Percentiles rank a stretch among this genome's conserved stretches.
phyloP scores from a whole-genome alignment of 2,888 invertebrate genomes.

The Drosophila flavopinicola region DNA sequence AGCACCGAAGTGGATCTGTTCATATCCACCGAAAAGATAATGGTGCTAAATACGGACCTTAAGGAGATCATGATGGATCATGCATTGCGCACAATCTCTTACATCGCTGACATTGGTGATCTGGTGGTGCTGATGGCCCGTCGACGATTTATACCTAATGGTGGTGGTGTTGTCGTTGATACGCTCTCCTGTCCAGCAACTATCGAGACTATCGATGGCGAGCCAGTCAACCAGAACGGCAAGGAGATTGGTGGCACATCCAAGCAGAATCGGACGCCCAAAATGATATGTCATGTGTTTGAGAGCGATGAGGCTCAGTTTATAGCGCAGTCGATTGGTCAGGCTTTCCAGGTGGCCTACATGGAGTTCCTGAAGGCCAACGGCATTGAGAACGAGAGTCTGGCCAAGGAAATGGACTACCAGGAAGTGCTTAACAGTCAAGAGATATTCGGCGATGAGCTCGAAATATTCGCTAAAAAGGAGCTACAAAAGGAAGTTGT shows the following conservation, averaged over 20 bases:
- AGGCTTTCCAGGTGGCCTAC: conserved; percentile 99
- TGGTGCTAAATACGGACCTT: conserved; percentile 99
- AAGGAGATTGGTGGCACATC: conserved; percentile 46
- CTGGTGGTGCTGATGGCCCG: conserved; percentile 99
- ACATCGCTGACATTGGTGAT: conserved; percentile 99
- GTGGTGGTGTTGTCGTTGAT: conserved; percentile 31
- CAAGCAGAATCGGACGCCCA: conserved; percentile 93
- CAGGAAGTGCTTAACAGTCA: conserved; percentile 99
- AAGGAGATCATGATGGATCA: conserved; percentile 99
- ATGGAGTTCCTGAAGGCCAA: conserved; percentile 99
- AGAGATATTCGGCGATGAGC: conserved; percentile 99
- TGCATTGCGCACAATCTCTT: conserved; percentile 98
- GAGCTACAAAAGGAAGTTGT: conserved; percentile 99
- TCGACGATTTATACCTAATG: conserved; percentile 92
- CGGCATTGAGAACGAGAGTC: conserved; percentile 99
- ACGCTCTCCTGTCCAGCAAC: conserved; percentile 23
- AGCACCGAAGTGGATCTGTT: conserved; percentile 99
- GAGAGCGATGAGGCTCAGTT: conserved; percentile 99
- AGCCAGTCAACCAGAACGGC: conserved; percentile 29
- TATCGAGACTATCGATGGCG: conserved; percentile 25
- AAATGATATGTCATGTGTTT: conserved; percentile 99
- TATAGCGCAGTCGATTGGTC: conserved; percentile 99
- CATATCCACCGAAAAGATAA: conserved; percentile 99
- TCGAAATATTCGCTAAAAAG: conserved; percentile 99
- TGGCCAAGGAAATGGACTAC: conserved; percentile 99